Evolutionary conservation across 2,888 invertebrate genomes (phyloP).

Genomic region (Malachius bipustulatus): DNA sequence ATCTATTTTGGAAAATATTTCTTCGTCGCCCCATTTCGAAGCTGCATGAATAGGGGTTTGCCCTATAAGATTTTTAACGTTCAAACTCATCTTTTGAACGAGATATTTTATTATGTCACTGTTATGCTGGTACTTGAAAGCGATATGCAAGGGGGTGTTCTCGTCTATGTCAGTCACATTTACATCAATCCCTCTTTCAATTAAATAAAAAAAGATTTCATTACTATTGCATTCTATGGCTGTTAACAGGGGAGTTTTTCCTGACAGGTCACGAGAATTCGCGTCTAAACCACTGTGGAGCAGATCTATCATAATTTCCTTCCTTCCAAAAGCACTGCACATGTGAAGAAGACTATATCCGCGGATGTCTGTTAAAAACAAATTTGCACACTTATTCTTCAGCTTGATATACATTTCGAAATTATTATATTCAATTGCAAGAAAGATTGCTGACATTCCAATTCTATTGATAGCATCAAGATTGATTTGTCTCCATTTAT

Average conservation of each 20-base stretch:
- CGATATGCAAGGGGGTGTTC: slow-evolving; percentile 1
- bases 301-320: slow-evolving; percentile 1
- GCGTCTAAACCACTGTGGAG: background rate
- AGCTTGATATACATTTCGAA: background rate
- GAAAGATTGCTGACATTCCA: background rate
- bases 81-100: background rate
- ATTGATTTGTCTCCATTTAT: too few relatives aligned
- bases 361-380: background rate
- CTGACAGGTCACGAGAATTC: background rate
- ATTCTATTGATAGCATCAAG: background rate
- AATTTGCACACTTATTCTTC: background rate
- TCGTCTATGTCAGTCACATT: background rate
- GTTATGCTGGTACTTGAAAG: background rate
- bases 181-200: background rate
- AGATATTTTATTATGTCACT: background rate
- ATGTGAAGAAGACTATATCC: background rate
- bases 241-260: background rate
- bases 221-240: background rate
- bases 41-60: background rate
- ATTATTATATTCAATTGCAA: background rate
- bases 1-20: background rate
- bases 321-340: background rate
- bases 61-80: slow-evolving; percentile 1
- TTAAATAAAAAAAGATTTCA: background rate
- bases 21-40: background rate